Evolutionary conservation across 2,113 vertebrate species (phyloP).

Genomic region (Ardeotis arabs): DNA sequence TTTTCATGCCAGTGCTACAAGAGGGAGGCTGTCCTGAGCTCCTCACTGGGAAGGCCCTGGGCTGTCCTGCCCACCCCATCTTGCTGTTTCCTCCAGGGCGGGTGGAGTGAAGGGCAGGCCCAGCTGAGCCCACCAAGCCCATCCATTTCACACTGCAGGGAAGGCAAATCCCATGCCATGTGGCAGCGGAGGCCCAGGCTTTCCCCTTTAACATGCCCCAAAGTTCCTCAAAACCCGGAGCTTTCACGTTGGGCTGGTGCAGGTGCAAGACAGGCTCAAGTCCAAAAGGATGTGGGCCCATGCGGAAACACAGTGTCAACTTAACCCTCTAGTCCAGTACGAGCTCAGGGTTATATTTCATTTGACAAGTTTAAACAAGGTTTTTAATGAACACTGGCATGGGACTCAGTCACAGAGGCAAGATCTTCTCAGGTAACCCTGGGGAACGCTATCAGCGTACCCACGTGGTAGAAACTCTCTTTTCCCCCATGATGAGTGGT

Average conservation of each 20-base stretch:
- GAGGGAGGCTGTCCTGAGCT: not conserved
- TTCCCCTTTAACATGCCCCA: not conserved
- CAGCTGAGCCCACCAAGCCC: not conserved
- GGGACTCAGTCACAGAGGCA: not conserved
- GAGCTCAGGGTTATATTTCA: not conserved
- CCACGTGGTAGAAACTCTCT: not conserved
- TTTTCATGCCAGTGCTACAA: not conserved
- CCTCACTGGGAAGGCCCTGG: not conserved
- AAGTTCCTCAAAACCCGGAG: not conserved
- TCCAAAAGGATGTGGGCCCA: not conserved
- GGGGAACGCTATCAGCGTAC: not conserved
- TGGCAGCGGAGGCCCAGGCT: too few relatives aligned
- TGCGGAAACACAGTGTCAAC: not conserved
- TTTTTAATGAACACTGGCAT: not conserved
- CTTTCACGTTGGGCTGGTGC: not conserved
- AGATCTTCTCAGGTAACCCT: not conserved
- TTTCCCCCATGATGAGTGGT: not conserved
- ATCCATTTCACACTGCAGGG: not conserved
- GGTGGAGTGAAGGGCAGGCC: not conserved
- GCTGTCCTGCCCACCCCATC: rapidly evolving
- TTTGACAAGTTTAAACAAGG: not conserved
- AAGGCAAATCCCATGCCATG: not conserved
- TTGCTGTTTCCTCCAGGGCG: not conserved
- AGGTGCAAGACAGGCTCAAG: not conserved
- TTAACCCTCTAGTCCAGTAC: not conserved